Percentiles rank a stretch among this genome's conserved stretches.
These are phyloP conservation scores for Coelogynopora nodosa DNA, from an alignment of 2,888 invertebrate species.

Conservation along the genomic window DNA sequence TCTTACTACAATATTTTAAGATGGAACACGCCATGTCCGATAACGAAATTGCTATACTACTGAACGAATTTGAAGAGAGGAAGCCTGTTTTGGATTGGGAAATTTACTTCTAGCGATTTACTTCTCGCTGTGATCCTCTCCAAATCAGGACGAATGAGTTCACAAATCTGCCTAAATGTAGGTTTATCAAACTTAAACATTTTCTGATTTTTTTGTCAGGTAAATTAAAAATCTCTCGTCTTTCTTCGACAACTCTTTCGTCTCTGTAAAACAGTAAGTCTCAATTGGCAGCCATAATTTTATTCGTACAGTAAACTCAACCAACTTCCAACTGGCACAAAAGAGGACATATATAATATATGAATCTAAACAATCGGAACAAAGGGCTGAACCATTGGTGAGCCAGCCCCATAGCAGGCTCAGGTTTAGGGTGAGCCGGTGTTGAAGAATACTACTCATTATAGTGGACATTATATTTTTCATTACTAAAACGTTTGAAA, in stretches of 20 bases:
- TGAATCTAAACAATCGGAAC: not conserved
- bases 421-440: not conserved
- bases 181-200: not conserved
- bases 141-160: not conserved
- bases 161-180: constrained; percentile 13
- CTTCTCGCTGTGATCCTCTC: not conserved
- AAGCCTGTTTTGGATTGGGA: too few relatives aligned
- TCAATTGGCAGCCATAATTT: not conserved
- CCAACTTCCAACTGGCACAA: not conserved
- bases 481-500: too few relatives aligned
- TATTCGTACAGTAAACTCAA: not conserved
- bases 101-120: too few relatives aligned
- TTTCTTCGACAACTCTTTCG: not conserved
- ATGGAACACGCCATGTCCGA: too few relatives aligned
- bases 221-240: not conserved
- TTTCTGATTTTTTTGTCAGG: not conserved
- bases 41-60: too few relatives aligned
- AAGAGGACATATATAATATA: not conserved
- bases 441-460: too few relatives aligned
- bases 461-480: too few relatives aligned
- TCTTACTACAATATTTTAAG: too few relatives aligned
- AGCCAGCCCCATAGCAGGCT: not conserved
- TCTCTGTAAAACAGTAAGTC: not conserved
- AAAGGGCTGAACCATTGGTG: not conserved
- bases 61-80: too few relatives aligned